Percentiles rank a stretch among this genome's conserved stretches.
Conservation (phyloP, 2,797 vertebrate species). For the Lagocephalus sceleratus region DNA sequence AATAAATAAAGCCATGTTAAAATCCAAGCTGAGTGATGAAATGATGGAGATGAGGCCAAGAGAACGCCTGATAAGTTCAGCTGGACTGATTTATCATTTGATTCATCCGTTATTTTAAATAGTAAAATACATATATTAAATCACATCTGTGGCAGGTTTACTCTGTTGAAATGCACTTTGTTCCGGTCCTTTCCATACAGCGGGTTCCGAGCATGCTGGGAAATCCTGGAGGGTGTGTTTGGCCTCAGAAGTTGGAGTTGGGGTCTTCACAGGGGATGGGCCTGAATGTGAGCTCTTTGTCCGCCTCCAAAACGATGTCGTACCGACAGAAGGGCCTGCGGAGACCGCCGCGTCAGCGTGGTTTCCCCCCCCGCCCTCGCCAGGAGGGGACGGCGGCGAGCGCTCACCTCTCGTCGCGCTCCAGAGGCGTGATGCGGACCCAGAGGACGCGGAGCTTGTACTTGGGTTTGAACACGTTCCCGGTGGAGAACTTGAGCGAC, state of each 20-base stretch:
- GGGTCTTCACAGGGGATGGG: slow-evolving; percentile 70
- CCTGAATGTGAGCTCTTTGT: slow-evolving; percentile 63
- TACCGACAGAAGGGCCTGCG: slow-evolving; percentile 75
- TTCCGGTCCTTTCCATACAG: background rate
- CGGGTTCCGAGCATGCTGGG: background rate
- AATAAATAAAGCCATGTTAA: slow-evolving; percentile 8
- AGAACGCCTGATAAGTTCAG: too few species aligned
- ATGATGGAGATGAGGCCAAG: too few species aligned
- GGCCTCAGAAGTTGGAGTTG: slow-evolving; percentile 67
- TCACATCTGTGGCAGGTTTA: background rate
- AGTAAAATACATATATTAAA: slow-evolving; percentile 1
- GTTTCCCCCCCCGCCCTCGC: too few species aligned
- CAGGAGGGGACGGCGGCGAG: too few species aligned
- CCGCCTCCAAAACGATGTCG: slow-evolving; percentile 68
- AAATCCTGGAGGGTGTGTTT: background rate
- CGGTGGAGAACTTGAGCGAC: slow-evolving; percentile 63
- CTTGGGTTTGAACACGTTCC: slow-evolving; percentile 46
- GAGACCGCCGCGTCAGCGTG: background rate
- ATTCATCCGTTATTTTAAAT: slow-evolving; percentile 9
- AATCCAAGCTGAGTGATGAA: background rate
- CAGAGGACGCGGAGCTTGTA: slow-evolving; percentile 73
- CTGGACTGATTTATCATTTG: too few species aligned
- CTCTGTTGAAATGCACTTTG: background rate
- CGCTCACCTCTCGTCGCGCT: slow-evolving; percentile 47
- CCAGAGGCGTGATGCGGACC: slow-evolving; percentile 63